Evolutionary conservation across 2,888 invertebrate species (phyloP).

Genomic region (Phasia obesa): DNA sequence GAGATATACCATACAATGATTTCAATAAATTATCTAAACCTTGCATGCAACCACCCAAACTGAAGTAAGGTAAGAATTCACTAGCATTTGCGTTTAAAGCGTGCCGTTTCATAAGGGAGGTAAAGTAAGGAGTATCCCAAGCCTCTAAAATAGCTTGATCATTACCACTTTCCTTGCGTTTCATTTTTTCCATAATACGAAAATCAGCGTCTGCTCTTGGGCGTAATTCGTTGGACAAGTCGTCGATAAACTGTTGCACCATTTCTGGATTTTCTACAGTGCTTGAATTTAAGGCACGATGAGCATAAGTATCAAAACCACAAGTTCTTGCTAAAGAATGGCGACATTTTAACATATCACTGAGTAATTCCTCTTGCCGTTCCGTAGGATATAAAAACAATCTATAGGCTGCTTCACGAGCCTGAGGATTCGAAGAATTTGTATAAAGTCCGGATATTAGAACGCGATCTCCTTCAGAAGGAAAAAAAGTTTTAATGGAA

Average conservation of each 20-base stretch:
- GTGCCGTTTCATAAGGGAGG: slow-evolving; percentile 88
- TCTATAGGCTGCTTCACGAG: slow-evolving; percentile 94
- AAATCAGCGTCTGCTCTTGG: slow-evolving; percentile 90
- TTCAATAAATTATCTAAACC: slow-evolving; percentile 95
- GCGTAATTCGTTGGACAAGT: slow-evolving; percentile 87
- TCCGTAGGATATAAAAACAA: slow-evolving; percentile 91
- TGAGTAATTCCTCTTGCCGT: slow-evolving; percentile 89
- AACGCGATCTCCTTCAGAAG: slow-evolving; percentile 88
- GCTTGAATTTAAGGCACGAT: slow-evolving; percentile 94
- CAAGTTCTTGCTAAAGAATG: slow-evolving; percentile 92
- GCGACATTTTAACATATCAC: slow-evolving; percentile 88
- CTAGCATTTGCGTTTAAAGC: slow-evolving; percentile 87
- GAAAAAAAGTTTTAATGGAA: slow-evolving; percentile 87
- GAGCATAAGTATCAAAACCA: slow-evolving; percentile 94
- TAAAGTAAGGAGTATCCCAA: slow-evolving; percentile 96
- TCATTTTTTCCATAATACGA: slow-evolving; percentile 89
- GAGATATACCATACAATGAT: slow-evolving; percentile 90
- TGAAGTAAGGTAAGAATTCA: slow-evolving; percentile 93
- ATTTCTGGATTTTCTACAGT: slow-evolving; percentile 91
- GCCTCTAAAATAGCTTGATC: slow-evolving; percentile 83
- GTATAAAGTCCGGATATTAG: slow-evolving; percentile 91
- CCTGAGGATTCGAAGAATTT: slow-evolving; percentile 89
- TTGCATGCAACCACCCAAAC: slow-evolving; percentile 97
- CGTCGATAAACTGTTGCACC: slow-evolving; percentile 91
- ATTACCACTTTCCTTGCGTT: slow-evolving; percentile 81